Base-by-base conservation (phyloP, 1,140 invertebrate genomes). In the Drosophila carrolli region DNA sequence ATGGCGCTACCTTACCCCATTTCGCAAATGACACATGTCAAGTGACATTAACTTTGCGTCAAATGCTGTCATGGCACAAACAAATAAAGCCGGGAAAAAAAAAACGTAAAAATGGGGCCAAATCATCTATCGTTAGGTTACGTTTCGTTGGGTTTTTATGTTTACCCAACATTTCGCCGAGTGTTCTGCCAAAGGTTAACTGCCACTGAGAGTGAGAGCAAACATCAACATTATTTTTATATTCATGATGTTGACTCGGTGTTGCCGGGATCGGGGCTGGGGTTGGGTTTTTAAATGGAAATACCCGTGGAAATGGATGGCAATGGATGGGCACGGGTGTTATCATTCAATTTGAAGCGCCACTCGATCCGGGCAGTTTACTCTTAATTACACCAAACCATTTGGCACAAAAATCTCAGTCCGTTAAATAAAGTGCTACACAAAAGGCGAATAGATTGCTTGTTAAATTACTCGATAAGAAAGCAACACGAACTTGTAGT, bases 221-320 rank as follows among this genome's bases (percentile, higher is more conserved):
- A 89, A 89, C 84, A 88, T 88, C 79, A 89, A 89, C 85, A 89
- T 89, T 84, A 84, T 84, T 89, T 89, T 89, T 89, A 89, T 89
- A 89, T 89, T 85, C 84, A 85, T 85, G 78, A 66, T 66, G 66
- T 78, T 74, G 57, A 56, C 71, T 79, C 51, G 40, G 16, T 14
- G 8, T 10, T n/a, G 11, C n/a, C 5, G 11, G 5, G 27, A 51
- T 9, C 13, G 13, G 29, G 29, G 19, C 8, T 23, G 13, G 4
- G 4, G 5, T 27, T 38, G 11, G 55, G 37, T 63, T 63, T 63
- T 63, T 58, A 67, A 61, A 50, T 68, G 40, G 65, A 66, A 55
- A 35, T 38, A 54, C 32, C 29, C 16, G 23, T 27, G 51, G 29
- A 46, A 23, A 51, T 10, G 32, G 32, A 51, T 10, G 32, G 32